Evolutionary conservation across 2,888 invertebrate genomes (phyloP).

Genomic region (Tribolium freemani): DNA sequence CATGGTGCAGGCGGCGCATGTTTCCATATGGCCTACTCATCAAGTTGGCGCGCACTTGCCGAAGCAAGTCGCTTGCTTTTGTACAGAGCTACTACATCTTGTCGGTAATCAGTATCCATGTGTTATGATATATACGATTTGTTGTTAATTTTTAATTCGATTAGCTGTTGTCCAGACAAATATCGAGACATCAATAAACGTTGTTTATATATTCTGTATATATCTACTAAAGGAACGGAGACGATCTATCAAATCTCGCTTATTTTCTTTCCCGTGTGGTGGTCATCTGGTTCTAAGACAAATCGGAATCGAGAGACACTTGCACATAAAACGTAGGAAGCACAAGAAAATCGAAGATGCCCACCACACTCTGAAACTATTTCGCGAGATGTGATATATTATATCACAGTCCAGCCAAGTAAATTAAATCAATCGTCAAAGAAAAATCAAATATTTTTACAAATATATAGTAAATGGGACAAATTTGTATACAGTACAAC

Average conservation of each 20-base stretch:
- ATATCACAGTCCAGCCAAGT: neutral
- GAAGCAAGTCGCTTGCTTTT: slow-evolving; percentile 61
- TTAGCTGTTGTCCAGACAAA: slow-evolving; percentile 47
- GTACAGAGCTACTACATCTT: slow-evolving; percentile 57
- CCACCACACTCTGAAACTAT: too few relatives aligned
- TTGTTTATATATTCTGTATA: slow-evolving; percentile 38
- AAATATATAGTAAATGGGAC: too few relatives aligned
- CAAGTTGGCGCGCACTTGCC: slow-evolving; percentile 59
- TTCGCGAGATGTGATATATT: neutral
- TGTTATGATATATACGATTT: slow-evolving; percentile 42
- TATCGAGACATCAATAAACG: slow-evolving; percentile 45
- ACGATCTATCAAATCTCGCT: neutral
- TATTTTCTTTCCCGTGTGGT: neutral
- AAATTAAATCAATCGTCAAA: neutral
- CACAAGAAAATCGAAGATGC: neutral
- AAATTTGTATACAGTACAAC: too few relatives aligned
- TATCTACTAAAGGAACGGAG: slow-evolving; percentile 13
- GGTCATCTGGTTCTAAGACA: too few relatives aligned
- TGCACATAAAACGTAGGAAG: neutral
- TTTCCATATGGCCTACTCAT: slow-evolving; percentile 67
- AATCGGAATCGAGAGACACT: neutral
- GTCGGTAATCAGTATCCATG: slow-evolving; percentile 50
- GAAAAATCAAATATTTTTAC: too few relatives aligned
- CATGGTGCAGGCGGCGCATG: slow-evolving; percentile 67
- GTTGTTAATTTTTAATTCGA: slow-evolving; percentile 43